Evolutionary conservation across 2,888 invertebrate genomes (phyloP).

Genomic region (Philereme transversata): DNA sequence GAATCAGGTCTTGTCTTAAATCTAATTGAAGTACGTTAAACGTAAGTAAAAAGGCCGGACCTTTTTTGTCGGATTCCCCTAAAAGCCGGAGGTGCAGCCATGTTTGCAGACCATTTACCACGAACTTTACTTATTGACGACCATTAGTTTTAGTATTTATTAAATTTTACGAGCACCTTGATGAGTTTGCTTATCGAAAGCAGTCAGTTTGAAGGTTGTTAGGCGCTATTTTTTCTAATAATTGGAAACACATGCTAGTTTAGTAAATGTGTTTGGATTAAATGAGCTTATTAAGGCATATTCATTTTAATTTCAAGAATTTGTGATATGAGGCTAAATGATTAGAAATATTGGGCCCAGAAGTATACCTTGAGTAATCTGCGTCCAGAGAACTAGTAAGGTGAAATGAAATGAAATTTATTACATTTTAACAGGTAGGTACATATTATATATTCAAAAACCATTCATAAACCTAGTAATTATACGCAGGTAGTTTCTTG

Average conservation of each 20-base stretch:
- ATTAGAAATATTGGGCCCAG: not conserved
- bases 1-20: too few species aligned
- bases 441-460: too few species aligned
- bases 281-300: conserved; percentile 18
- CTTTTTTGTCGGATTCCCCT: not conserved
- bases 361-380: not conserved
- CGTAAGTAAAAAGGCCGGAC: not conserved
- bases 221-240: conserved; percentile 24
- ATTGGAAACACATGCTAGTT: conserved; percentile 31
- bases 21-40: too few species aligned
- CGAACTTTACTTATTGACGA: conserved; percentile 58
- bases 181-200: conserved; percentile 35
- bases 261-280: conserved; percentile 27
- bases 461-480: too few species aligned
- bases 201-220: conserved; percentile 27
- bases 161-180: conserved; percentile 41
- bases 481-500: too few species aligned
- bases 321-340: not conserved
- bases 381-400: too few species aligned
- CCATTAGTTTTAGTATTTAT: conserved; percentile 57
- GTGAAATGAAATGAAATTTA: not conserved
- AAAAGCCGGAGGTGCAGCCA: not conserved
- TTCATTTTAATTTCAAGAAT: conserved; percentile 13
- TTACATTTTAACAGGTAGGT: not conserved
- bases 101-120: conserved; percentile 49